These are phyloP conservation scores for Hydrotaea diabolus DNA, from an alignment of 2,888 invertebrate species.

Conservation along the genomic window DNA sequence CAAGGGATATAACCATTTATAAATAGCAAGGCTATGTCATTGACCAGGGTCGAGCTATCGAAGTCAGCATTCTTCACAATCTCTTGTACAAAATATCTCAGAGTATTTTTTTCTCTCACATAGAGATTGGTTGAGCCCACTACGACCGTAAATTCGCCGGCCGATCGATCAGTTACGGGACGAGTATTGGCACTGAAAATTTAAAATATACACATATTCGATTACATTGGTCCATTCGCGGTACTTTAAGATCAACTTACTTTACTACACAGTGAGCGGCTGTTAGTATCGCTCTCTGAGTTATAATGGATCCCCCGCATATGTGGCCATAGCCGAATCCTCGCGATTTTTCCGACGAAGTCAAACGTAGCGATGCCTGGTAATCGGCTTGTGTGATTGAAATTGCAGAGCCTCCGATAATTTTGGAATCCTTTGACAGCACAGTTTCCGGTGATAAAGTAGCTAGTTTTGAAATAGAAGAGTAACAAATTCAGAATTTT, in stretches of 20 bases:
- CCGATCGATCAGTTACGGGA: slow-evolving; percentile 1
- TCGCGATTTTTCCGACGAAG: slow-evolving; percentile 32
- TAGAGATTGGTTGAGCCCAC: slow-evolving; percentile 72
- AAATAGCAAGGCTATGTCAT: slow-evolving; percentile 75
- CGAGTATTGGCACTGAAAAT: slow-evolving; percentile 45
- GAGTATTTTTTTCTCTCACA: slow-evolving; percentile 49
- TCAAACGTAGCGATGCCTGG: slow-evolving; percentile 74
- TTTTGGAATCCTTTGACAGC: slow-evolving; percentile 68
- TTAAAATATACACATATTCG: not conserved
- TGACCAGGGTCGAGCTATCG: slow-evolving; percentile 49
- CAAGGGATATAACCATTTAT: slow-evolving; percentile 72
- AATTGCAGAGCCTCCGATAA: slow-evolving; percentile 72
- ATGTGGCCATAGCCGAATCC: slow-evolving; percentile 73
- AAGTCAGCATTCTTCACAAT: slow-evolving; percentile 70
- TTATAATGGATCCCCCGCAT: slow-evolving; percentile 74
- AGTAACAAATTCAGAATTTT: too few relatives aligned
- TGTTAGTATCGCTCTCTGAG: slow-evolving; percentile 71
- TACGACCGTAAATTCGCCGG: slow-evolving; percentile 68
- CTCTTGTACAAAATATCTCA: slow-evolving; percentile 70
- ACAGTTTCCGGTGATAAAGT: not conserved
- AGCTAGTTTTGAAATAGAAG: too few relatives aligned
- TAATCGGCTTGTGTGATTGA: slow-evolving; percentile 68
- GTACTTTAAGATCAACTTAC: slow-evolving; percentile 53
- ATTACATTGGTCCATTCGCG: too few relatives aligned
- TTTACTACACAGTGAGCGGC: slow-evolving; percentile 75